Evolutionary conservation across 1,140 invertebrate genomes (phyloP), one percentile per base, ranked within the genome.

Genomic region (Bombus soroeensis): DNA sequence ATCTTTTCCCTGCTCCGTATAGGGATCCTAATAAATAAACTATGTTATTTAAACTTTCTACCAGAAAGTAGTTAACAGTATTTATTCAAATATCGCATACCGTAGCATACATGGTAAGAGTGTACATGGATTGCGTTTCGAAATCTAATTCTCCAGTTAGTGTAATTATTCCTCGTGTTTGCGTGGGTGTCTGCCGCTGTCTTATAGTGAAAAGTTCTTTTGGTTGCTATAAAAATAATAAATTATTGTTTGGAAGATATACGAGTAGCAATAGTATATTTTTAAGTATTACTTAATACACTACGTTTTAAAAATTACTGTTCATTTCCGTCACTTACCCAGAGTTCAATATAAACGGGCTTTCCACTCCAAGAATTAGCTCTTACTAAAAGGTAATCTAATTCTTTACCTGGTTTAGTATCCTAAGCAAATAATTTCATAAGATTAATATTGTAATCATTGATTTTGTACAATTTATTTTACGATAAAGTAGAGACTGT

Each of bases 51-150:
- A 15, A 53, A 39, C 1, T 1, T 66, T 73, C 4, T 41, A 1
- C 3, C 3, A 10, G 2, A 6, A 47, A 39, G 8, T 53, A 34
- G 12, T 53, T 47, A 12, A 5, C 34, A 68, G 18, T 1, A 59
- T 43, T 57, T 10, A 1, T 53, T 25, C 2, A 15, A 74, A 57
- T 28, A 5, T 37, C 10, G 28, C 97, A 96, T 96, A 98, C 98
- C 95, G 97, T 97, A 32, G 98, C 98, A 77, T 98, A 96, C 88
- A 98, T 96, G 6, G 97, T 97, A 86, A 98, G 94, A 82, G 97
- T 97, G 94, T 98, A 98, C 96, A 98, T 97, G 73, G 97, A 97
- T 94, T 97, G 97, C 43, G 96, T 97, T 92, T 98, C 98, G 92
- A 98, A 98, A 95, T 98, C 98, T 79, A 98, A 94, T 87, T 97